phyloP scores from a whole-genome alignment of 2,888 invertebrate genomes.

The Drosophila lutescens region DNA sequence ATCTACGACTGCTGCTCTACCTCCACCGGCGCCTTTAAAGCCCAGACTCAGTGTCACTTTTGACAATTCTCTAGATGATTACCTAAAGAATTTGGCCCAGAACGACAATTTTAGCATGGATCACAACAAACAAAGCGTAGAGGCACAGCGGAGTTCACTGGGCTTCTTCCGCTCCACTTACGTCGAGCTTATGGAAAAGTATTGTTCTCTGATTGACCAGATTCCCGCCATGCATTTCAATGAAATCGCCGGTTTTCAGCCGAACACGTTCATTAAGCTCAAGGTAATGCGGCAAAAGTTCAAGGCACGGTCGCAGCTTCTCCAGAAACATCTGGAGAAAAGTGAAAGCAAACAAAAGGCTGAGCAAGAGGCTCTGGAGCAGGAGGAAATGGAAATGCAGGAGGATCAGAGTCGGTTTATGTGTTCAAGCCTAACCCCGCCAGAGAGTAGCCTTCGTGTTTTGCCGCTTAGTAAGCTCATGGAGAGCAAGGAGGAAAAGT shows the following conservation, averaged over 20 bases:
- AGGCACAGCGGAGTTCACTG: conserved; percentile 65
- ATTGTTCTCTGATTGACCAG: conserved; percentile 87
- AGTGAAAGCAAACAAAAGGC: conserved; percentile 57
- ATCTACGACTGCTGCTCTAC: not conserved
- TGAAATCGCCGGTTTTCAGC: conserved; percentile 87
- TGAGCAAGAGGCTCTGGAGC: conserved; percentile 66
- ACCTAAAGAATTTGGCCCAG: conserved; percentile 74
- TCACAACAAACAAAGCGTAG: conserved; percentile 59
- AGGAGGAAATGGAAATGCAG: conserved; percentile 73
- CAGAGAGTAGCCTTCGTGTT: not conserved
- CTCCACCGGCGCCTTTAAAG: conserved; percentile 24
- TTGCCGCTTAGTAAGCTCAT: not conserved
- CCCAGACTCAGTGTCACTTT: conserved; percentile 76
- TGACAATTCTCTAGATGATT: conserved; percentile 72
- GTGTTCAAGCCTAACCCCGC: not conserved
- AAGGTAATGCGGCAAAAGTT: conserved; percentile 87
- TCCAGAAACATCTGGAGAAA: conserved; percentile 78
- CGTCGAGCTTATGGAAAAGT: conserved; percentile 87
- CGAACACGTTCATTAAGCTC: conserved; percentile 86
- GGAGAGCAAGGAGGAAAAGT: conserved; percentile 1
- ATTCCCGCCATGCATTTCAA: conserved; percentile 87
- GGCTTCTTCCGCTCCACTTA: conserved; percentile 85
- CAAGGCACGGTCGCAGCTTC: conserved; percentile 85
- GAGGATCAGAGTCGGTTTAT: conserved; percentile 49
- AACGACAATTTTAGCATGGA: conserved; percentile 74